phyloP scores from a whole-genome alignment of 2,797 vertebrate genomes.

The Lophotriccus pileatus region DNA sequence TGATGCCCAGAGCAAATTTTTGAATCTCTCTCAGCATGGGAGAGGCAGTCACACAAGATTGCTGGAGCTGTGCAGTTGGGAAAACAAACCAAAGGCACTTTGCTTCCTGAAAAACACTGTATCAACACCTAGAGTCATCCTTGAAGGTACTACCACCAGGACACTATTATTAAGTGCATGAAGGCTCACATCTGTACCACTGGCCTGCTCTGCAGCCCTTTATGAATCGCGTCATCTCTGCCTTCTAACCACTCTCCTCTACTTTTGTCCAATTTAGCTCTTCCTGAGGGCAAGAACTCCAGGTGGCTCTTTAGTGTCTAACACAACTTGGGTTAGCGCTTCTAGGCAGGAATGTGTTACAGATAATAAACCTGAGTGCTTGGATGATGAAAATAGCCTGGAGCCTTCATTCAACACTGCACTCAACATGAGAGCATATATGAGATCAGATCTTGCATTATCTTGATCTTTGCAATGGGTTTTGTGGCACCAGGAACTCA shows the following conservation, averaged over 20 bases:
- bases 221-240: background rate
- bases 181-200: background rate
- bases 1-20: background rate
- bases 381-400: slow-evolving; percentile 36
- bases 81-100: background rate
- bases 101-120: background rate
- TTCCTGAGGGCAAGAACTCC: slow-evolving; percentile 7
- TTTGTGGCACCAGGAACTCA: background rate
- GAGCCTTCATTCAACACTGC: slow-evolving; percentile 10
- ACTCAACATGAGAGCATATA: background rate
- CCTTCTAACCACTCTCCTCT: background rate
- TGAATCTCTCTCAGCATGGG: background rate
- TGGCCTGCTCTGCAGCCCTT: background rate
- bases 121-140: background rate
- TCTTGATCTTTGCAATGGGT: background rate
- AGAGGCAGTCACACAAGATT: background rate
- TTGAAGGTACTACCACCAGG: background rate
- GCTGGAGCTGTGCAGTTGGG: background rate
- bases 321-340: background rate
- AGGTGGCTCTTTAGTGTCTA: slow-evolving; percentile 26
- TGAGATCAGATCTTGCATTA: slow-evolving; percentile 2
- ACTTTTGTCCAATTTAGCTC: slow-evolving; percentile 18
- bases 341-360: slow-evolving; percentile 9
- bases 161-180: background rate
- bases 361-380: slow-evolving; percentile 10